phyloP scores from a whole-genome alignment of 2,113 vertebrate genomes.

The Podarcis raffonei region DNA sequence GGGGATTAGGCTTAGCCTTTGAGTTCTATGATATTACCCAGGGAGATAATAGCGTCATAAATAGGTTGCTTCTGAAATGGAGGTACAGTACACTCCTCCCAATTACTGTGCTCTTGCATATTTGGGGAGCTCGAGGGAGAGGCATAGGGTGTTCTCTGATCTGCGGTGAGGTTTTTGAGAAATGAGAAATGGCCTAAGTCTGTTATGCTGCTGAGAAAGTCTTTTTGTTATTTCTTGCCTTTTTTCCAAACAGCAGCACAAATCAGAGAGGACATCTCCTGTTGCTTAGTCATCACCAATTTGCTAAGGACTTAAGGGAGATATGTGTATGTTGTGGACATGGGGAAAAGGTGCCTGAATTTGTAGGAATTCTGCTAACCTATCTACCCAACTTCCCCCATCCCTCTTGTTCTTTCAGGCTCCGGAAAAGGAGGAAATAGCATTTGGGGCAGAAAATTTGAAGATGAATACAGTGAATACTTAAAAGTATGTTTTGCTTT shows the following conservation, averaged over 20 bases:
- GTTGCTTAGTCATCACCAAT: not conserved
- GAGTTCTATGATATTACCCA: not conserved
- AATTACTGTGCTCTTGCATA: too few relatives aligned
- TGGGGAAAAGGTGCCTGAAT: not conserved
- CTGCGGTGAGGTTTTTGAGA: not conserved
- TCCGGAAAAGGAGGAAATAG: conserved; percentile 96
- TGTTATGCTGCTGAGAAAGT: not conserved
- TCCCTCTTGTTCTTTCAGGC: conserved; percentile 73
- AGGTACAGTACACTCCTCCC: not conserved
- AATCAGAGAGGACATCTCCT: not conserved
- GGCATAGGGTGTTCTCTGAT: rapidly evolving
- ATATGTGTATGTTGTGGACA: not conserved
- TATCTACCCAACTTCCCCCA: not conserved
- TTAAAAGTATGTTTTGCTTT: conserved; percentile 82
- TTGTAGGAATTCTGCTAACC: not conserved
- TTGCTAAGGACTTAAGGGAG: not conserved
- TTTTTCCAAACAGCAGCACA: not conserved
- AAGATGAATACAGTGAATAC: conserved; percentile 97
- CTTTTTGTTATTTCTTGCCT: not conserved
- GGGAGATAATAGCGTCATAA: too few relatives aligned
- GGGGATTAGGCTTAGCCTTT: not conserved
- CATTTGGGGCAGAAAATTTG: conserved; percentile 96
- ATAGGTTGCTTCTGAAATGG: not conserved
- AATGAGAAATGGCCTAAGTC: not conserved
- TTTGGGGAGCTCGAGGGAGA: too few relatives aligned